These are phyloP conservation scores for Dynastes grantii DNA, from an alignment of 2,888 invertebrate genomes.

Conservation along the genomic window DNA sequence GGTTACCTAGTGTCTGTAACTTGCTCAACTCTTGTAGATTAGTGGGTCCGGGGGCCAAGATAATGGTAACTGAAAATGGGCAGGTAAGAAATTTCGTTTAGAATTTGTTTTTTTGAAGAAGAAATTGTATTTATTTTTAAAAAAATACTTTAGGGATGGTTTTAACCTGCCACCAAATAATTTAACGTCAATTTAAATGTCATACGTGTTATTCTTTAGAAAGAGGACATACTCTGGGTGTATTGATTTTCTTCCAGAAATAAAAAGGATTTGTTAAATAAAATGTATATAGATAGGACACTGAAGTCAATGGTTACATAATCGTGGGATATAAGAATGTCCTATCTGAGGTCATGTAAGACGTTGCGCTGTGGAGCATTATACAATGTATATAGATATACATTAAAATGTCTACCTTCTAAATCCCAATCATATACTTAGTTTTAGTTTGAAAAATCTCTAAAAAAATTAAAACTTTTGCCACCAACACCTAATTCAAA, in stretches of 20 bases:
- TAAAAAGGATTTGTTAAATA: background rate
- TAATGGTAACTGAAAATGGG: slow-evolving; percentile 69
- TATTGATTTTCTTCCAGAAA: background rate
- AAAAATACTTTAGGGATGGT: background rate
- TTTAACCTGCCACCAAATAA: background rate
- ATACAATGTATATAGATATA: no score
- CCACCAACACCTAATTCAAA: no score
- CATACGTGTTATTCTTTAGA: no score
- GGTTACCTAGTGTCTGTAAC: slow-evolving; percentile 61
- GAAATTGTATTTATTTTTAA: background rate
- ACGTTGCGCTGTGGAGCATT: no score
- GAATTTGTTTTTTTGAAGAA: background rate
- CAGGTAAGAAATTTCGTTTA: slow-evolving; percentile 64
- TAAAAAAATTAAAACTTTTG: no score
- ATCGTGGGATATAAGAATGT: slow-evolving; percentile 4
- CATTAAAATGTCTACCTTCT: background rate
- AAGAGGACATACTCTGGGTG: no score
- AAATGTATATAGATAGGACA: background rate
- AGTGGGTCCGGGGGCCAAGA: slow-evolving; percentile 58
- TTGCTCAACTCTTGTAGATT: slow-evolving; percentile 61
- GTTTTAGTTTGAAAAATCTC: no score
- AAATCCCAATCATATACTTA: background rate
- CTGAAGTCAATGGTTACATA: slow-evolving; percentile 5
- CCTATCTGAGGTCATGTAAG: background rate
- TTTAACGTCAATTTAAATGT: no score